phyloP scores from a whole-genome alignment of 1,140 invertebrate species.

The Cylas formicarius region DNA sequence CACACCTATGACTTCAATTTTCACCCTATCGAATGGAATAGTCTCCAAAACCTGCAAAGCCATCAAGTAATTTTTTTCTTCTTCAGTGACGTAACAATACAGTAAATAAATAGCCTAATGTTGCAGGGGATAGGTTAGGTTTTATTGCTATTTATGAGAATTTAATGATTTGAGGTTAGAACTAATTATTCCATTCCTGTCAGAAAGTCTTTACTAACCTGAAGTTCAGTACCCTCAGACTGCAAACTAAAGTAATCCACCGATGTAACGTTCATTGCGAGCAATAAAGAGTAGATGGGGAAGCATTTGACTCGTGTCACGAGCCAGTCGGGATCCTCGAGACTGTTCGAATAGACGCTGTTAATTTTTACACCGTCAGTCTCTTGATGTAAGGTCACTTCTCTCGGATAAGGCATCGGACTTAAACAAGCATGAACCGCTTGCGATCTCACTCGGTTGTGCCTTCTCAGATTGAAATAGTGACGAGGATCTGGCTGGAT shows the following conservation, averaged over 20 bases:
- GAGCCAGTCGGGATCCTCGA: slow-evolving; percentile 45
- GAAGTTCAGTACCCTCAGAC: slow-evolving; percentile 54
- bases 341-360: slow-evolving; percentile 43
- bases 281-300: slow-evolving; percentile 70
- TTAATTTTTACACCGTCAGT: slow-evolving; percentile 46
- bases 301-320: slow-evolving; percentile 71
- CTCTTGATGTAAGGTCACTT: slow-evolving; percentile 61
- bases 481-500: slow-evolving; percentile 66
- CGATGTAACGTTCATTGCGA: slow-evolving; percentile 62
- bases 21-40: slow-evolving; percentile 46
- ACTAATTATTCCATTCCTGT: too few species aligned
- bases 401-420: slow-evolving; percentile 63
- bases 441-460: slow-evolving; percentile 51
- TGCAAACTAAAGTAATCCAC: slow-evolving; percentile 69
- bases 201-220: too few species aligned
- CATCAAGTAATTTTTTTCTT: neutral
- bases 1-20: slow-evolving; percentile 44
- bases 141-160: too few species aligned
- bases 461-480: slow-evolving; percentile 51
- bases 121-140: too few species aligned
- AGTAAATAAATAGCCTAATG: too few species aligned
- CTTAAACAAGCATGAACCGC: slow-evolving; percentile 67
- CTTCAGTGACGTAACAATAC: neutral
- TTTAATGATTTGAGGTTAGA: too few species aligned
- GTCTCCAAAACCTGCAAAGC: slow-evolving; percentile 50